Evolutionary conservation across 2,113 vertebrate species (phyloP), one percentile per base, ranked within the genome.

Genomic region (Sinosuthora webbiana): DNA sequence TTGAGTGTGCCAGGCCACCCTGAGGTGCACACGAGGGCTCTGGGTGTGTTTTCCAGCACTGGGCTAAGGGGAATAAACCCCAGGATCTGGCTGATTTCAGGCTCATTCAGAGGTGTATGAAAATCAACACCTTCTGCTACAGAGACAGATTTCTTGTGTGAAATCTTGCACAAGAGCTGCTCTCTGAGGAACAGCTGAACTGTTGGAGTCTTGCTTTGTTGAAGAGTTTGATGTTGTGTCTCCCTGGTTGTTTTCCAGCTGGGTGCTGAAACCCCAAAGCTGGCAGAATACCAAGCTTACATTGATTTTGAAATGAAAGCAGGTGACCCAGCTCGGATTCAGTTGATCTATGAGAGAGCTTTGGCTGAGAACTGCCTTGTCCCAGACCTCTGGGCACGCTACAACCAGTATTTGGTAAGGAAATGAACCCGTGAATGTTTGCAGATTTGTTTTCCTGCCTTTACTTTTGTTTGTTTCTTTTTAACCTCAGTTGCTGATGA

Each of bases 341-440:
- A 99, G 97, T 95, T 99, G 39, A 98, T 98, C 87, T 99, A 98
- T 17, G 99, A 99, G 97, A 98, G 99, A 11, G 98, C 99, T 45
- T 94, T 99, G 96, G 98, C 98, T 4, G 99, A 99, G 95, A 99
- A 99, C 98, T 99, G 99, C 97, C 98, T 99, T 8, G 99, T 99
- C 50, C 99, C 99, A 23, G 99, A 99, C 95, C 98, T 99, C 74
- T 99, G 99, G 99, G 98, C 98, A 18, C 99, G 98, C 84, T 99
- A 98, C 97, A 99, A 98, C 71, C 98, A 97, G 24, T 99, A 99
- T 91, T 98, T 99, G 97, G 99, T 99, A 98, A 99, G 99, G 96
- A 55, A 59, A 41, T 15, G 15, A 50, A 44, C 2, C 50, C n/a
- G 1, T 15, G 4, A 7, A 5, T 50, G 5, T 31, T 50, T 42